These are phyloP conservation scores for Columba livia DNA, from an alignment of 2,113 vertebrate species.

Conservation along the genomic window DNA sequence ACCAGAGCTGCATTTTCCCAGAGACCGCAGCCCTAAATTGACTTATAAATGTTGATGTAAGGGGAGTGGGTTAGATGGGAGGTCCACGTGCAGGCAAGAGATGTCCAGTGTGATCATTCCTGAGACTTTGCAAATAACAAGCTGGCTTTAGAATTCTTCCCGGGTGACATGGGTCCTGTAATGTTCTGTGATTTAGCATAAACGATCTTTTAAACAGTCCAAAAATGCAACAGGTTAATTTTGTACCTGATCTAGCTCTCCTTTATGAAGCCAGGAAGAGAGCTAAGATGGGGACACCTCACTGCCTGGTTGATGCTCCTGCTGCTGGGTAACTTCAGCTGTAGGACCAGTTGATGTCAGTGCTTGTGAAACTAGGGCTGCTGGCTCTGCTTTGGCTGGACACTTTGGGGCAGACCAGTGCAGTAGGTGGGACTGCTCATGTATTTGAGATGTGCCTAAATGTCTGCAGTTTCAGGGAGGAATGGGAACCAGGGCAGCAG, in stretches of 20 bases:
- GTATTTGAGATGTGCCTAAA: not conserved
- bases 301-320: not conserved
- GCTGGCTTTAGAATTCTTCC: not conserved
- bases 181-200: not conserved
- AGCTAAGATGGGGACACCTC: not conserved
- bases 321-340: not conserved
- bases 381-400: not conserved
- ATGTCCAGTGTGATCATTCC: not conserved
- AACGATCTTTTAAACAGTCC: not conserved
- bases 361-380: not conserved
- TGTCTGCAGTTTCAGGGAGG: conserved; percentile 55
- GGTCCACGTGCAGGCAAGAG: not conserved
- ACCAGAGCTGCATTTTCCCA: not conserved
- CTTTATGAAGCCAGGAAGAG: not conserved
- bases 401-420: not conserved
- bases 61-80: not conserved
- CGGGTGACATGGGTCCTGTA: accelerated
- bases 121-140: not conserved
- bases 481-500: conserved; percentile 40
- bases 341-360: not conserved
- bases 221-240: not conserved
- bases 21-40: not conserved
- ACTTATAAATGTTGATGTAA: not conserved
- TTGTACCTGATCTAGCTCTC: not conserved
- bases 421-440: not conserved